Conservation (phyloP, 2,888 invertebrate genomes). For the Hemithea aestivaria region DNA sequence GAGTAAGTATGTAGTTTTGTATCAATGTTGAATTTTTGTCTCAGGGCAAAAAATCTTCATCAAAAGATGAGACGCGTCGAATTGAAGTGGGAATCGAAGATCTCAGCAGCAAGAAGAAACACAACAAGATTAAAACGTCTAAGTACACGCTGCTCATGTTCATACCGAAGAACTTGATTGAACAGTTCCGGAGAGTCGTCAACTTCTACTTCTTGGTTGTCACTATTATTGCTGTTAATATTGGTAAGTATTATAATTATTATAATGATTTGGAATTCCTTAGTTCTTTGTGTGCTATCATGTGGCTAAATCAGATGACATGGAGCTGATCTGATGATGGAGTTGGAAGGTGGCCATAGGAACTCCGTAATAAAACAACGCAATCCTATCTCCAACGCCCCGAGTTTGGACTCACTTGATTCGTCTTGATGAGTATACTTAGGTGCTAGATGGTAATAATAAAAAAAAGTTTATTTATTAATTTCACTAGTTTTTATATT, state of each 20-base stretch:
- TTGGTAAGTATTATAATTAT: constrained; percentile 75
- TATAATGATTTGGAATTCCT: too few species aligned
- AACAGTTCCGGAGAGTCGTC: constrained; percentile 90
- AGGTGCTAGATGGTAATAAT: too few species aligned
- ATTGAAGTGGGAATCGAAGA: constrained; percentile 78
- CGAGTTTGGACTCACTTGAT: too few species aligned
- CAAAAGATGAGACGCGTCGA: constrained; percentile 77
- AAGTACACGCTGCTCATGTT: constrained; percentile 90
- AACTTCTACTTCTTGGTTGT: constrained; percentile 91
- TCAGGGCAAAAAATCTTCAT: constrained; percentile 81
- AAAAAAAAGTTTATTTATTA: too few species aligned
- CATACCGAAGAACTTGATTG: constrained; percentile 88
- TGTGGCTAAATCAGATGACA: too few species aligned
- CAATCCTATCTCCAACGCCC: too few species aligned
- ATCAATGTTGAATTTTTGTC: constrained; percentile 41
- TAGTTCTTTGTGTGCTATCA: too few species aligned
- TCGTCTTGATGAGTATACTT: too few species aligned
- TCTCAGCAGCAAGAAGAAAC: constrained; percentile 54
- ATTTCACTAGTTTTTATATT: background rate
- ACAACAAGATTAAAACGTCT: constrained; percentile 81
- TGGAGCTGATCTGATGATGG: too few species aligned
- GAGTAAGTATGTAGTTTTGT: too few species aligned
- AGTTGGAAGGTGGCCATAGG: too few species aligned
- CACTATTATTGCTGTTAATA: constrained; percentile 83
- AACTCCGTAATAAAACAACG: too few species aligned